Percentiles rank a stretch among this genome's conserved stretches.
Conservation (phyloP, 2,888 invertebrate genomes). For the Pachymerium ferrugineum region DNA sequence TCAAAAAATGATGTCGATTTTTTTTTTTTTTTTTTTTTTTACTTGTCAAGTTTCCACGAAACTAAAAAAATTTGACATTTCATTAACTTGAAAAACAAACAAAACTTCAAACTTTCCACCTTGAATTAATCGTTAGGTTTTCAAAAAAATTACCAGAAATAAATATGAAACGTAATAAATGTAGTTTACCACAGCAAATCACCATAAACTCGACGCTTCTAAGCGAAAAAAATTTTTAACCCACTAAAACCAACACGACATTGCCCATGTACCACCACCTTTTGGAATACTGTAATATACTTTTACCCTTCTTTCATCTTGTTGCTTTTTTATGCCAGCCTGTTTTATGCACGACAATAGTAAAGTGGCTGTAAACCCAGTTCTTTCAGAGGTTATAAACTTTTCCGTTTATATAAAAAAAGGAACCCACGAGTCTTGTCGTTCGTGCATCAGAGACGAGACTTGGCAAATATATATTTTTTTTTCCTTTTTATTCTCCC, state of each 20-base stretch:
- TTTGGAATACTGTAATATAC: constrained; percentile 1
- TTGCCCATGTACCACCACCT: background rate
- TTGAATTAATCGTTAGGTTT: too few relatives aligned
- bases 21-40: too few relatives aligned
- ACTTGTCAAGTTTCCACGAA: too few relatives aligned
- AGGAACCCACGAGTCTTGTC: constrained; percentile 15
- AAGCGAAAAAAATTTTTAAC: constrained; percentile 5
- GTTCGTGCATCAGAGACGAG: constrained; percentile 18
- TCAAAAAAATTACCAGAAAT: too few relatives aligned
- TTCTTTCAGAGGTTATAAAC: constrained; percentile 23
- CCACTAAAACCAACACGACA: constrained; percentile 9
- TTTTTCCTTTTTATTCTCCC: constrained; percentile 11
- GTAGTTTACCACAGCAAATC: too few relatives aligned
- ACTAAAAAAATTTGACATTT: too few relatives aligned
- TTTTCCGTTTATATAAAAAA: constrained; percentile 27
- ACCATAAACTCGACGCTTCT: too few relatives aligned
- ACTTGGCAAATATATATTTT: constrained; percentile 14
- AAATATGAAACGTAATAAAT: too few relatives aligned
- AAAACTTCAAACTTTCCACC: too few relatives aligned
- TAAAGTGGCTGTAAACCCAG: constrained; percentile 24
- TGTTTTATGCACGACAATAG: constrained; percentile 27
- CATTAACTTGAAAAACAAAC: too few relatives aligned
- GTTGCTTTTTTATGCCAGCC: constrained; percentile 21
- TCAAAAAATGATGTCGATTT: too few relatives aligned
- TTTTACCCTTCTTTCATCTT: constrained; percentile 10